Conservation (phyloP, 92 coral and sea anemone species). For the Epizoanthus ramosus region DNA sequence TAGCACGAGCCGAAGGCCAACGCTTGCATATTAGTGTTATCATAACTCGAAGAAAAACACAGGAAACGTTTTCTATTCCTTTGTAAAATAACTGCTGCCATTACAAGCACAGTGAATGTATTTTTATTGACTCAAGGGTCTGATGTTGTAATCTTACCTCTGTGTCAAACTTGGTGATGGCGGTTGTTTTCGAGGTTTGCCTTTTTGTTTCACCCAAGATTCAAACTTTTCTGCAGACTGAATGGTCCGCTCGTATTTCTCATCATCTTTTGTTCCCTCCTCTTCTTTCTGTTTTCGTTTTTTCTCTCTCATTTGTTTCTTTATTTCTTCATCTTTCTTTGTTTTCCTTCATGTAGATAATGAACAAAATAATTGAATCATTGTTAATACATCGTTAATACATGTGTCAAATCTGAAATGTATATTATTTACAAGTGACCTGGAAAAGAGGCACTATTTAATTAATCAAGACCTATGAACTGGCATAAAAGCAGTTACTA, state of each 20-base stretch:
- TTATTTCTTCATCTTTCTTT: conserved; percentile 65
- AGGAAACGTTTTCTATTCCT: too few species aligned
- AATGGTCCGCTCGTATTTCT: conserved; percentile 65
- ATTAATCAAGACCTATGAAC: too few species aligned
- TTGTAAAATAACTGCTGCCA: too few species aligned
- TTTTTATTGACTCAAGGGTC: too few species aligned
- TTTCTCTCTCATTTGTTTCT: conserved; percentile 68
- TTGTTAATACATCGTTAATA: background rate
- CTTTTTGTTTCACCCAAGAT: conserved; percentile 76
- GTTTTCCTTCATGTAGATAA: conserved; percentile 63
- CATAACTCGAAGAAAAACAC: too few species aligned
- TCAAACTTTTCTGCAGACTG: conserved; percentile 74
- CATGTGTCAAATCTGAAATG: background rate
- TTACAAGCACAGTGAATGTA: too few species aligned
- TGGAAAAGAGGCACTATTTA: too few species aligned
- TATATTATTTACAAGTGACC: background rate
- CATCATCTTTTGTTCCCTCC: conserved; percentile 59
- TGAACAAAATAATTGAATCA: background rate
- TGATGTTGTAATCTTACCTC: conserved; percentile 46
- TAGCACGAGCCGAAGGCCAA: too few species aligned
- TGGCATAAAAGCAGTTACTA: too few species aligned
- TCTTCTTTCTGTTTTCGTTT: conserved; percentile 59
- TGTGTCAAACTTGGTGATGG: conserved; percentile 81
- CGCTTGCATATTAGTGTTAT: too few species aligned
- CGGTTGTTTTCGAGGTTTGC: conserved; percentile 64